phyloP scores from a whole-genome alignment of 2,888 invertebrate species.

The Lamellibrachia satsuma region DNA sequence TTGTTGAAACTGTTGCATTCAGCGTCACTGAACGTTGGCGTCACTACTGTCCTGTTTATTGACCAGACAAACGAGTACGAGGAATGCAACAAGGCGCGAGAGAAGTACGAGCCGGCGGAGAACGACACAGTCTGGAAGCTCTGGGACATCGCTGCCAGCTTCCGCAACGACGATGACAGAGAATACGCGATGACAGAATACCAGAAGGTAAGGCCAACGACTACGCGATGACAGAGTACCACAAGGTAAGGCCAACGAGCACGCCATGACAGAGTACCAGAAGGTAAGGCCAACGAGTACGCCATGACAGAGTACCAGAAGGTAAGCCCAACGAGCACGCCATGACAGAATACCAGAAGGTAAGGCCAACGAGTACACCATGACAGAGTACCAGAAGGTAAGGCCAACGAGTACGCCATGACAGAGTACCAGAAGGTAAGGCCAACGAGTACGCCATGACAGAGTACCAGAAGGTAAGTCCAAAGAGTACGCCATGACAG shows the following conservation, averaged over 20 bases:
- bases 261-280: not conserved
- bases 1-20: no score
- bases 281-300: not conserved
- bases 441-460: not conserved
- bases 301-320: not conserved
- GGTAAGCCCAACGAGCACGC: not conserved
- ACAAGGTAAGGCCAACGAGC: conserved; percentile 19
- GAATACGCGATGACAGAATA: conserved; percentile 29
- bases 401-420: not conserved
- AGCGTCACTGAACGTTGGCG: not conserved
- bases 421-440: not conserved
- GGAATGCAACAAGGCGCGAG: conserved; percentile 55
- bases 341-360: not conserved
- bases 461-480: not conserved
- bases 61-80: conserved; percentile 59
- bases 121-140: conserved; percentile 47
- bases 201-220: conserved; percentile 27
- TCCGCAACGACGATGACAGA: conserved; percentile 35
- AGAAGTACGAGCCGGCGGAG: conserved; percentile 53
- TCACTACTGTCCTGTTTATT: not conserved
- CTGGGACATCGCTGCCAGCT: conserved; percentile 34
- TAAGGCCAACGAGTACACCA: not conserved
- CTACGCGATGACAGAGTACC: conserved; percentile 28
- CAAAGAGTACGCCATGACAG: not conserved
- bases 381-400: conserved; percentile 13